Base-by-base conservation (phyloP, 2,888 invertebrate genomes). In the Taphrorychus bicolor region DNA sequence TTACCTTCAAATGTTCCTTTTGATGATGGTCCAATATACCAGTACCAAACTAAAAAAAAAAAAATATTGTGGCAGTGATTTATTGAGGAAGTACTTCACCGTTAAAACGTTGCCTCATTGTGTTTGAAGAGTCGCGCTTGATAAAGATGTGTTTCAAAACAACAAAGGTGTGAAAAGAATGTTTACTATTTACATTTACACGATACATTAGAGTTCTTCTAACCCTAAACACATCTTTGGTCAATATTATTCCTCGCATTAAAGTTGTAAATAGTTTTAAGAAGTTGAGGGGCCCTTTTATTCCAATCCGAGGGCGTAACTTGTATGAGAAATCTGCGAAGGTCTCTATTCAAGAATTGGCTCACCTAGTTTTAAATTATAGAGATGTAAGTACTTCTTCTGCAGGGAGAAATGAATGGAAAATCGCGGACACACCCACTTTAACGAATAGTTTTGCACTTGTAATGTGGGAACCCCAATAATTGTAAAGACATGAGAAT, bases 371-470 rank as follows among this genome's bases (percentile, higher is more conserved):
- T 32, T n/a, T 7, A 32, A 32, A 32, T 32, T 32, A 32, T 32
- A 32, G 32, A 32, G 32, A 32, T 7, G 32, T n/a, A n/a, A n/a
- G n/a, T n/a, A n/a, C n/a, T n/a, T n/a, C n/a, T 11, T 32, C 32
- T 32, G 3, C 1, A 3, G 7, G 11, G 7, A 32, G 32, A 32
- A n/a, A n/a, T n/a, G n/a, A n/a, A n/a, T n/a, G 32, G 32, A 11
- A 32, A 7, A 9, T 9, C 32, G 11, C 32, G 11, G 64, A 64
- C 64, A 58, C 64, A 52, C 64, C 64, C 41, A 58, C 42, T 64
- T 58, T 64, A 64, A 64, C 64, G 64, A 64, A 64, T 64, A 64
- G 58, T 45, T 59, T 58, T 58, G 52, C 64, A 64, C 58, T 64
- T 64, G 64, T 42, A 53, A 54, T 45, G 45, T 54, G 54, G 42